Conservation (phyloP, 2,888 invertebrate species). For the Gari tellinella region DNA sequence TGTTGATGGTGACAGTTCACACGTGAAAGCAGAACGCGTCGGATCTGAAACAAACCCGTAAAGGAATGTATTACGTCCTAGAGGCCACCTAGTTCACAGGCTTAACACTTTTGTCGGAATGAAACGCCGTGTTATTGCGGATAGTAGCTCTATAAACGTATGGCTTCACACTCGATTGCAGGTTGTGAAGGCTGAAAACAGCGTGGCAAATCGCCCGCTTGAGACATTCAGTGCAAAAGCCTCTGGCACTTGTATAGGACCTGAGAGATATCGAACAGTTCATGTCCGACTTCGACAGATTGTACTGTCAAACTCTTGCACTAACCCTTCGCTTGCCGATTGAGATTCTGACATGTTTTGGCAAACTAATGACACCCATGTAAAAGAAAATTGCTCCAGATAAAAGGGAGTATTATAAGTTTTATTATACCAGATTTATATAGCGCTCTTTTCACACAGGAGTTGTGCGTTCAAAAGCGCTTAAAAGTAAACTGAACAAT, state of each 20-base stretch:
- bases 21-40: background rate
- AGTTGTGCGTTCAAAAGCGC: too few species aligned
- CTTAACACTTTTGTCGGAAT: slow-evolving; percentile 38
- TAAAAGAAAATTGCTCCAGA: too few species aligned
- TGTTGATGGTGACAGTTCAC: slow-evolving; percentile 2
- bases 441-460: too few species aligned
- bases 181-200: slow-evolving; percentile 17
- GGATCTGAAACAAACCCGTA: too few species aligned
- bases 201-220: slow-evolving; percentile 45
- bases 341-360: too few species aligned
- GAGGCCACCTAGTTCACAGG: slow-evolving; percentile 41
- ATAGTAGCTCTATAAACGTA: slow-evolving; percentile 40
- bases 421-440: too few species aligned
- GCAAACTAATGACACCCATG: too few species aligned
- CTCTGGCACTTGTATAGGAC: background rate
- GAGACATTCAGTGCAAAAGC: slow-evolving; percentile 19
- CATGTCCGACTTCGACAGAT: background rate
- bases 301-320: too few species aligned
- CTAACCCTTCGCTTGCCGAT: too few species aligned
- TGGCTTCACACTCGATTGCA: slow-evolving; percentile 34
- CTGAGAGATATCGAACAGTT: background rate
- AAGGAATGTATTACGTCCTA: too few species aligned
- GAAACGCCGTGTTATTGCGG: slow-evolving; percentile 42
- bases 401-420: too few species aligned
- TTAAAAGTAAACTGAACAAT: too few species aligned